These are phyloP conservation scores for Labrus mixtus DNA, from an alignment of 2,113 vertebrate species.

Conservation along the genomic window DNA sequence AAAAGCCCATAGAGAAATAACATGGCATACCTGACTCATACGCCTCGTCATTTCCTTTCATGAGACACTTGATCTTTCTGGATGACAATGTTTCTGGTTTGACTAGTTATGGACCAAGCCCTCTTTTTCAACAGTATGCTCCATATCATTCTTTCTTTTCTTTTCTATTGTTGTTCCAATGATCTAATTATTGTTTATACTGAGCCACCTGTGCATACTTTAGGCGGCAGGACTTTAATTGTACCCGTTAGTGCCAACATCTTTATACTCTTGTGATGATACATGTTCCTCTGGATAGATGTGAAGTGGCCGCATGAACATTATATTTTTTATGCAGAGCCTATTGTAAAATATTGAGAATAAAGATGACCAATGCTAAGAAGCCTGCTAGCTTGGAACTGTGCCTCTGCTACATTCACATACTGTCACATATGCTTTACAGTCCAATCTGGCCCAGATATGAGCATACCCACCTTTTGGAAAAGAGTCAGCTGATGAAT, in stretches of 20 bases:
- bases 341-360: not conserved
- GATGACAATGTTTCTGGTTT: conserved; percentile 52
- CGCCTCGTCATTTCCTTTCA: conserved; percentile 31
- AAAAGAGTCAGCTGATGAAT: conserved; percentile 37
- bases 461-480: conserved; percentile 16
- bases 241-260: not conserved
- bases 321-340: not conserved
- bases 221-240: not conserved
- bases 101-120: conserved; percentile 35
- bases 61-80: conserved; percentile 39
- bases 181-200: conserved; percentile 18
- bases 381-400: not conserved
- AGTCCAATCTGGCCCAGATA: conserved; percentile 6
- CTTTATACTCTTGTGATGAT: not conserved
- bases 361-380: not conserved
- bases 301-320: not conserved
- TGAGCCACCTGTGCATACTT: conserved; percentile 32
- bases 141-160: not conserved
- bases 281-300: not conserved
- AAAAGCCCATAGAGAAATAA: not conserved
- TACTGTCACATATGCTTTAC: too few relatives aligned
- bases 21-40: conserved; percentile 44
- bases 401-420: not conserved
- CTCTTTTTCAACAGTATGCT: conserved; percentile 11
- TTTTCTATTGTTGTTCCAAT: conserved; percentile 20